Conservation (phyloP, 37 sponge, comb jelly and placozoan species). For the Ianthella basta region DNA sequence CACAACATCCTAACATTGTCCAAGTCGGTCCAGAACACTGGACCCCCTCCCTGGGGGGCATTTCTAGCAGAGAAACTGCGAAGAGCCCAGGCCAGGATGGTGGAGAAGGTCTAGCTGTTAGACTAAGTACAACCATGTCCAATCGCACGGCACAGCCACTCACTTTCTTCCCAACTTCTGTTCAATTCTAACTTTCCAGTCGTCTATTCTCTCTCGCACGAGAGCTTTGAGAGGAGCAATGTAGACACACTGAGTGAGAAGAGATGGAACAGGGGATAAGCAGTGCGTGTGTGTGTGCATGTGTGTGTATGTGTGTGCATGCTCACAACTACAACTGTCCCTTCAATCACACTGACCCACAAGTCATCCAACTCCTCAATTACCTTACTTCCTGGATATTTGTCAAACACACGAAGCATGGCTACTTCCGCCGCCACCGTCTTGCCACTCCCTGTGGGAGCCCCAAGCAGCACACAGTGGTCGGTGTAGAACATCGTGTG, state of each 20-base stretch:
- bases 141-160: neutral
- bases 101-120: too few relatives aligned
- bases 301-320: neutral
- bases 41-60: too few relatives aligned
- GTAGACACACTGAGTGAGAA: slow-evolving; percentile 94
- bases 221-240: slow-evolving; percentile 99
- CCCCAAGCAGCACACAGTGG: slow-evolving; percentile 89
- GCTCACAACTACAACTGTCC: too few relatives aligned
- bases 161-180: slow-evolving; percentile 78
- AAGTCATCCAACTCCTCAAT: too few relatives aligned
- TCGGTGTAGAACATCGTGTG: slow-evolving; percentile 97
- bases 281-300: neutral
- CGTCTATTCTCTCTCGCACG: slow-evolving; percentile 92
- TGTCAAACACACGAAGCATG: slow-evolving; percentile 89
- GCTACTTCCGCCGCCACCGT: slow-evolving; percentile 99
- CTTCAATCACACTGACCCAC: too few relatives aligned
- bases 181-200: slow-evolving; percentile 88
- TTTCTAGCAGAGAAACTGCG: too few relatives aligned
- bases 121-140: too few relatives aligned
- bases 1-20: too few relatives aligned
- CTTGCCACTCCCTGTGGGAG: slow-evolving; percentile 99
- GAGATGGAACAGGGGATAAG: too few relatives aligned
- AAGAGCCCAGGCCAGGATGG: too few relatives aligned
- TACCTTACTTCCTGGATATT: slow-evolving; percentile 80
- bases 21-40: too few relatives aligned